phyloP scores from a whole-genome alignment of 2,113 vertebrate genomes.

The Paracanthobrama guichenoti region DNA sequence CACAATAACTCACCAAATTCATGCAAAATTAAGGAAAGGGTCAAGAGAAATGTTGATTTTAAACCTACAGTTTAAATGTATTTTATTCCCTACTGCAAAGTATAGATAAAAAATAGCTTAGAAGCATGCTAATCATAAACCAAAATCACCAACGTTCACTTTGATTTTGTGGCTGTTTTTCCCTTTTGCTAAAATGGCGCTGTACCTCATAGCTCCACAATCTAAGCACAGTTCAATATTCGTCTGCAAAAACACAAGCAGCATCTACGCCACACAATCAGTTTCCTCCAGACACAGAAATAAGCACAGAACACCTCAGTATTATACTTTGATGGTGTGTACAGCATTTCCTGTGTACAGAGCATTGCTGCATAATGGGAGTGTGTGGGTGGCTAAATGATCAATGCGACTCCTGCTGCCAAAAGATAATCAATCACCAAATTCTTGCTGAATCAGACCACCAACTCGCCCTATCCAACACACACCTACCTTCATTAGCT shows the following conservation, averaged over 20 bases:
- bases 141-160: background rate
- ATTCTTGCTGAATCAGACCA: slow-evolving; percentile 32
- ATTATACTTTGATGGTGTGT: slow-evolving; percentile 1
- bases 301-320: background rate
- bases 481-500: slow-evolving; percentile 18
- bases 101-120: background rate
- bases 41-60: background rate
- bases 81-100: background rate
- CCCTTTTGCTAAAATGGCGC: background rate
- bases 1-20: background rate
- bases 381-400: slow-evolving; percentile 33
- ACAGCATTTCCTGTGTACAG: slow-evolving; percentile 28
- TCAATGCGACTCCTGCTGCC: slow-evolving; percentile 44
- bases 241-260: background rate
- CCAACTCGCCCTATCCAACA: slow-evolving; percentile 12
- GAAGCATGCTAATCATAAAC: background rate
- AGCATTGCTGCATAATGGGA: slow-evolving; percentile 1
- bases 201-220: background rate
- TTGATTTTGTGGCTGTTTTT: background rate
- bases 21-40: background rate
- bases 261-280: background rate
- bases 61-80: background rate
- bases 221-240: background rate
- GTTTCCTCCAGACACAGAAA: slow-evolving; percentile 12
- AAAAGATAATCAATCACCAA: slow-evolving; percentile 51